phyloP scores from a whole-genome alignment of 1,140 invertebrate genomes.

The Cydia fagiglandana region DNA sequence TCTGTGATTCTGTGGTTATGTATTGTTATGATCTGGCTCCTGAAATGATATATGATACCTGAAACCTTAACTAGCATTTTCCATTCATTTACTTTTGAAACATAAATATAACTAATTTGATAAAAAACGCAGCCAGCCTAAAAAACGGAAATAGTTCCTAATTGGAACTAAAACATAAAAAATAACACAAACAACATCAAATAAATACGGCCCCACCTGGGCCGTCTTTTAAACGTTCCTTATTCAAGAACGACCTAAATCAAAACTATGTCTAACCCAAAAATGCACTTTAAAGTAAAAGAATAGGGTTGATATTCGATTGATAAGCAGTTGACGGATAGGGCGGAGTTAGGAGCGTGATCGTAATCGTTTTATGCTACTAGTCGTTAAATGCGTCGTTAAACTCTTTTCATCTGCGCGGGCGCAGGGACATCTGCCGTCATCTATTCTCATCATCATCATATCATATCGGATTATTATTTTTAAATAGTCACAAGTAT shows the following conservation, averaged over 20 bases:
- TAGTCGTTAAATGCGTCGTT: slow-evolving; percentile 11
- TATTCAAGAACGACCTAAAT: not conserved
- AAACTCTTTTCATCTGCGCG: slow-evolving; percentile 19
- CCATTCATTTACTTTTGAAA: too few relatives aligned
- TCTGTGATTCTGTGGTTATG: too few relatives aligned
- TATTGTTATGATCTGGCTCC: too few relatives aligned
- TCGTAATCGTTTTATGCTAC: slow-evolving; percentile 1
- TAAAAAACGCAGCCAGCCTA: not conserved
- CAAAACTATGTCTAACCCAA: not conserved
- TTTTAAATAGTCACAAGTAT: too few relatives aligned
- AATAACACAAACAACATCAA: slow-evolving; percentile 18
- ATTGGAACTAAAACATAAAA: slow-evolving; percentile 17
- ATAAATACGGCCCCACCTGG: slow-evolving; percentile 6
- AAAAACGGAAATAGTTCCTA: slow-evolving; percentile 1
- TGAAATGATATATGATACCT: too few relatives aligned
- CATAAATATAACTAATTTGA: too few relatives aligned
- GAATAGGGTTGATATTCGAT: not conserved
- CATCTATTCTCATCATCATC: not conserved
- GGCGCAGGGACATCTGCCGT: not conserved
- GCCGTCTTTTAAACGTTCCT: not conserved
- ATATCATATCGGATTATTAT: not conserved
- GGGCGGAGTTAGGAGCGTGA: not conserved
- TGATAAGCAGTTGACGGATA: not conserved
- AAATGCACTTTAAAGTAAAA: not conserved
- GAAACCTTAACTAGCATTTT: too few relatives aligned